Conservation (phyloP, 2,797 vertebrate genomes). For the Aulostomus chinensis region DNA sequence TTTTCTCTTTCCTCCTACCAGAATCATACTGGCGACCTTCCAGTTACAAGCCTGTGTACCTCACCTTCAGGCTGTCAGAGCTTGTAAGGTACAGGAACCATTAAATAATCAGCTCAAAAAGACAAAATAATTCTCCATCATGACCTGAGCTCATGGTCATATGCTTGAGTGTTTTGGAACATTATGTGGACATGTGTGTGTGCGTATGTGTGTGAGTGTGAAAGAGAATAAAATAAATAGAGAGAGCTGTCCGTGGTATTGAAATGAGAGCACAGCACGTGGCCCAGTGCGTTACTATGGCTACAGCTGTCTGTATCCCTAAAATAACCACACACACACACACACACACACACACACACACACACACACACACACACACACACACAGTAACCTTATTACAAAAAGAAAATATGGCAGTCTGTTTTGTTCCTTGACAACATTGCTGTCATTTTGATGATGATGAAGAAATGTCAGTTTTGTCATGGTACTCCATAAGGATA, state of each 20-base stretch:
- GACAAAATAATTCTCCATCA: background rate
- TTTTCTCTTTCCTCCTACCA: constrained; percentile 41
- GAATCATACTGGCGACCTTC: constrained; percentile 54
- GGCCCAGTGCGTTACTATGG: constrained; percentile 73
- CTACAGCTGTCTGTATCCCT: constrained; percentile 73
- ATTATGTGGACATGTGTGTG: constrained; percentile 3
- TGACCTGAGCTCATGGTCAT: constrained; percentile 1
- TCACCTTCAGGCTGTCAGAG: constrained; percentile 37
- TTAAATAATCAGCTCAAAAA: background rate
- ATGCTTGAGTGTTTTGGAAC: constrained; percentile 4
- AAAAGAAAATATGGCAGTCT: constrained; percentile 37
- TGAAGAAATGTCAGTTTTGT: constrained; percentile 15
- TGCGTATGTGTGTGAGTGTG: too few species aligned
- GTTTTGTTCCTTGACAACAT: constrained; percentile 28
- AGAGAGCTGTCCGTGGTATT: constrained; percentile 52
- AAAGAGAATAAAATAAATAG: constrained; percentile 4
- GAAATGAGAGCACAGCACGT: constrained; percentile 63
- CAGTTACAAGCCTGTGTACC: constrained; percentile 38
- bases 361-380: constrained; percentile 2
- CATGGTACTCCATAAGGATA: background rate
- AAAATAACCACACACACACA: constrained; percentile 69
- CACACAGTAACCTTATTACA: constrained; percentile 54
- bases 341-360: constrained; percentile 25
- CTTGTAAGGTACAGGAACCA: constrained; percentile 7
- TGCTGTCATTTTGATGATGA: constrained; percentile 19